A percentile compares a stretch with the other conserved stretches of the same genome.
phyloP scores from a whole-genome alignment of 2,888 invertebrate species.

The Cataglyphis livida region DNA sequence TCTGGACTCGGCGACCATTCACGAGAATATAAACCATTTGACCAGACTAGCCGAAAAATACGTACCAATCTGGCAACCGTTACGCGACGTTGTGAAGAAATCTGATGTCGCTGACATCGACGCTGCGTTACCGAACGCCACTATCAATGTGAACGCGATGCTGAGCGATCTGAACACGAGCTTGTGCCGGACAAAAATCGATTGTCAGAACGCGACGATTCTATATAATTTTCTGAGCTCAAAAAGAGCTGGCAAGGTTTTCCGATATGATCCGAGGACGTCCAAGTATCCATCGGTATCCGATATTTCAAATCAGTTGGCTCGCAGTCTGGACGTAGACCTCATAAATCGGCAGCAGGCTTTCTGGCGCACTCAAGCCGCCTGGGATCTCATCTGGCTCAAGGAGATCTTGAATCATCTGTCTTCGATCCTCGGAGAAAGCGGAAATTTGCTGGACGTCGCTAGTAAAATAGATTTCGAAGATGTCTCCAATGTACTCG shows the following conservation, averaged over 20 bases:
- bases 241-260: constrained; percentile 75
- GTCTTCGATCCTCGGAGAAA: constrained; percentile 84
- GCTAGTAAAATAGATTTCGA: constrained; percentile 85
- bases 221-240: constrained; percentile 76
- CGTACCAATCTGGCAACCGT: constrained; percentile 80
- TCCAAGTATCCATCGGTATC: constrained; percentile 73
- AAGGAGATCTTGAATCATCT: constrained; percentile 85
- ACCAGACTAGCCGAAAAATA: constrained; percentile 75
- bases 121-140: constrained; percentile 76
- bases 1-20: constrained; percentile 75
- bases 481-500: constrained; percentile 82
- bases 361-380: constrained; percentile 85
- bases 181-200: constrained; percentile 66
- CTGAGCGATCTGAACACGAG: constrained; percentile 65
- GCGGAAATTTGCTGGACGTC: constrained; percentile 85
- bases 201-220: constrained; percentile 70
- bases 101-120: constrained; percentile 67
- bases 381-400: constrained; percentile 86
- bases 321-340: constrained; percentile 75
- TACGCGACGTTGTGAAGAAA: constrained; percentile 73
- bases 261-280: constrained; percentile 76
- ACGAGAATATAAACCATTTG: constrained; percentile 71
- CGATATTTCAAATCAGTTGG: constrained; percentile 76
- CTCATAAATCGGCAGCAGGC: constrained; percentile 74
- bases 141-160: constrained; percentile 81